Evolutionary conservation across 2,113 vertebrate species (phyloP).

Genomic region (Ornithorhynchus anatinus): DNA sequence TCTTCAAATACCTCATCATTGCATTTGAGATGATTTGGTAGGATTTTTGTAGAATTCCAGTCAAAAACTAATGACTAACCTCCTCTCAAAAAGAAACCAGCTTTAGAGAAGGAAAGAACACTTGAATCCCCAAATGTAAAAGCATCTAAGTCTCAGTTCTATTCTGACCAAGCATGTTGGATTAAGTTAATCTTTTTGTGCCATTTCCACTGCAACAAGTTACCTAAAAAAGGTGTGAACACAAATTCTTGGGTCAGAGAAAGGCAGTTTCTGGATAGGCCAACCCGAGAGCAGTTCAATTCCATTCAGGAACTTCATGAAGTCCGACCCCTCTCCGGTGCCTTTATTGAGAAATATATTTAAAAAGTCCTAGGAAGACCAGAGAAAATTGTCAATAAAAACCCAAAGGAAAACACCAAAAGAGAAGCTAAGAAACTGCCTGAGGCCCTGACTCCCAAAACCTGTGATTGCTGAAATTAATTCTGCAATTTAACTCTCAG

Average conservation of each 20-base stretch:
- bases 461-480: not conserved
- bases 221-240: not conserved
- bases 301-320: conserved; percentile 17
- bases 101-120: not conserved
- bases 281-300: conserved; percentile 20
- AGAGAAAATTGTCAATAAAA: not conserved
- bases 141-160: not conserved
- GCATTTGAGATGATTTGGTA: not conserved
- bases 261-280: conserved; percentile 17
- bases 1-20: too few relatives aligned
- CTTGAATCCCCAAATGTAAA: not conserved
- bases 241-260: conserved; percentile 7
- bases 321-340: not conserved
- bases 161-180: rapidly evolving
- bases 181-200: not conserved
- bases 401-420: not conserved
- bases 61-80: not conserved
- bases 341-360: conserved; percentile 16
- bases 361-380: conserved; percentile 14
- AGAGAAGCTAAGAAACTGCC: not conserved
- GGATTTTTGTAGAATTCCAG: not conserved
- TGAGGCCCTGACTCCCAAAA: not conserved
- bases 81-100: not conserved
- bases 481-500: not conserved
- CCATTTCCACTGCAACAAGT: not conserved